Percentiles rank a stretch among this genome's conserved stretches.
phyloP scores from a whole-genome alignment of 2,113 vertebrate genomes.

The Megatriorchis doriae region DNA sequence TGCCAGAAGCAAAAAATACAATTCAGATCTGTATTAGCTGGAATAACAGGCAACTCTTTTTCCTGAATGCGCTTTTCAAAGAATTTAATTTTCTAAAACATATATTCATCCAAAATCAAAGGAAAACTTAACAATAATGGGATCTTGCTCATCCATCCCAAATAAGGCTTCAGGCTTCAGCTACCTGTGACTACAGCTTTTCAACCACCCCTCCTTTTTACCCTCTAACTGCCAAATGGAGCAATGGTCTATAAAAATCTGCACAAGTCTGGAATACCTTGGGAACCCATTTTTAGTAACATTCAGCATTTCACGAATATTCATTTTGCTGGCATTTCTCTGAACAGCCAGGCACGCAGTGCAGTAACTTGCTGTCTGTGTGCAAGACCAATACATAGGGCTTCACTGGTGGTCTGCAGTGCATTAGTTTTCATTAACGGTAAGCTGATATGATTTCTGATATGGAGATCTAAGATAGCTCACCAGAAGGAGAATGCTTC shows the following conservation, averaged over 20 bases:
- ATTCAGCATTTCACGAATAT: fast-evolving
- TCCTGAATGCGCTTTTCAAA: neutral
- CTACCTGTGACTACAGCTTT: neutral
- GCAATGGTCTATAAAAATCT: neutral
- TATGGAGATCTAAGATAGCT: neutral
- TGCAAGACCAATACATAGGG: neutral
- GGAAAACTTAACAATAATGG: neutral
- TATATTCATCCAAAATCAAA: neutral
- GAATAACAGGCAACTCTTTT: neutral
- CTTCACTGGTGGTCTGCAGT: neutral
- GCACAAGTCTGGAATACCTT: neutral
- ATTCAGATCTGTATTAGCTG: neutral
- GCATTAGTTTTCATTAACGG: neutral
- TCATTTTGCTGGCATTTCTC: neutral
- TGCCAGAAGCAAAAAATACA: neutral
- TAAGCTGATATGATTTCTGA: neutral
- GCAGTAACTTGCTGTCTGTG: neutral
- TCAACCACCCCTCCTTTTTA: neutral
- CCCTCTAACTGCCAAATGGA: neutral
- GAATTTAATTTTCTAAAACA: neutral
- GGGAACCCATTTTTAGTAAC: neutral
- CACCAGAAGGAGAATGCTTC: neutral
- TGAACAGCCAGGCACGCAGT: neutral
- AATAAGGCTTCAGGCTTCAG: neutral
- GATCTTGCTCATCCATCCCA: neutral